A percentile compares a stretch with the other conserved stretches of the same genome.
Conservation (phyloP, 2,888 invertebrate genomes). For the Troides aeacus region DNA sequence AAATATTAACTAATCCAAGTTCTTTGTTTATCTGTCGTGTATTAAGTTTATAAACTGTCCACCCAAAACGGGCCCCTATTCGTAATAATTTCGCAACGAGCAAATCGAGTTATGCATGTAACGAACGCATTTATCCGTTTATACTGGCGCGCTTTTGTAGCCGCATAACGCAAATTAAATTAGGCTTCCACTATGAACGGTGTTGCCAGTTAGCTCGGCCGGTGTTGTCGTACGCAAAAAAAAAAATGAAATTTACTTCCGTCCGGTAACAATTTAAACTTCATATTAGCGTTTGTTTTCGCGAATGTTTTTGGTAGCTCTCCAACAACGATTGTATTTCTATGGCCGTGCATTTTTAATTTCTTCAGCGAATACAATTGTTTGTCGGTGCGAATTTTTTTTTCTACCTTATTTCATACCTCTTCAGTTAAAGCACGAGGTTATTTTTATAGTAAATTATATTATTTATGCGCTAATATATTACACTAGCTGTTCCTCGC, state of each 20-base stretch:
- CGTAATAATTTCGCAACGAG: constrained; percentile 64
- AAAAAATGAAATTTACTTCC: neutral
- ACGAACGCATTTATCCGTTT: constrained; percentile 66
- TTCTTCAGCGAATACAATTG: constrained; percentile 1
- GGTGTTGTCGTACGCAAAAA: constrained; percentile 2
- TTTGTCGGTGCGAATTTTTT: constrained; percentile 2
- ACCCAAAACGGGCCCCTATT: constrained; percentile 61
- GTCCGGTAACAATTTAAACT: constrained; percentile 26
- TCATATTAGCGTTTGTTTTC: constrained; percentile 17
- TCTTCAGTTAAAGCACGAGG: neutral
- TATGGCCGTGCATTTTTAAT: constrained; percentile 9
- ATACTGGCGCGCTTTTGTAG: constrained; percentile 61
- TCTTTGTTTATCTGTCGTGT: constrained; percentile 51
- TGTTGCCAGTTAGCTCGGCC: constrained; percentile 14
- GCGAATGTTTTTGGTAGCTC: constrained; percentile 34
- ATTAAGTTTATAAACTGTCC: constrained; percentile 67
- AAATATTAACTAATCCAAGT: neutral
- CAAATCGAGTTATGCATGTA: constrained; percentile 73
- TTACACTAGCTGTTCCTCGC: too few relatives aligned
- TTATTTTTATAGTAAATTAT: neutral
- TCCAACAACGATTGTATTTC: constrained; percentile 30
- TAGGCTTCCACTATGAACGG: constrained; percentile 22
- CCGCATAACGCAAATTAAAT: constrained; percentile 74
- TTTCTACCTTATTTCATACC: neutral
- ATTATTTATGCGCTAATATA: too few relatives aligned